Evolutionary conservation across 2,113 vertebrate species (phyloP).

Genomic region (Cranoglanis bouderius): DNA sequence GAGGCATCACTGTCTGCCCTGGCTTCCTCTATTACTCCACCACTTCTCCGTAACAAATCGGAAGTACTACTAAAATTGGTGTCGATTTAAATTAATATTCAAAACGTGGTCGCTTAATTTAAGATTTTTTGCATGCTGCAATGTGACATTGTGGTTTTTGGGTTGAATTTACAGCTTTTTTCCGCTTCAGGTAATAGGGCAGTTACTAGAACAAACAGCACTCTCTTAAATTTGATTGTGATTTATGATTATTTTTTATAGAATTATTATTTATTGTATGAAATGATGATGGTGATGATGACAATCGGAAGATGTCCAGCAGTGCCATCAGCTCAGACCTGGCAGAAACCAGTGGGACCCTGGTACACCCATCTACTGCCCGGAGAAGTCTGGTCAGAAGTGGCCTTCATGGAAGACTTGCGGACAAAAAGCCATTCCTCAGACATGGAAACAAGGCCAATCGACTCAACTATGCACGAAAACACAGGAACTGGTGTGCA

Average conservation of each 20-base stretch:
- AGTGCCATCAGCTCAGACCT: too few relatives aligned
- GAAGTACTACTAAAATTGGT: constrained; percentile 21
- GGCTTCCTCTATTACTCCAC: constrained; percentile 37
- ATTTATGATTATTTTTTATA: not conserved
- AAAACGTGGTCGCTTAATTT: not conserved
- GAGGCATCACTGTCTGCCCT: constrained; percentile 15
- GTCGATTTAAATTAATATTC: not conserved
- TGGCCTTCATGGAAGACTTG: too few relatives aligned
- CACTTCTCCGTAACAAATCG: constrained; percentile 33
- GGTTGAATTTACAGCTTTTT: not conserved
- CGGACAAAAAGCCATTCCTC: too few relatives aligned
- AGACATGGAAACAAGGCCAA: too few relatives aligned
- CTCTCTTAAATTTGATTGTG: not conserved
- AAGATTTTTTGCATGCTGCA: not conserved
- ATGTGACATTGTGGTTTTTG: not conserved
- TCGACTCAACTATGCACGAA: too few relatives aligned
- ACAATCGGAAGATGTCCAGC: too few relatives aligned
- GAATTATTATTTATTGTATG: not conserved
- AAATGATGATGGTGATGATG: too few relatives aligned
- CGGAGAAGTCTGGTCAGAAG: too few relatives aligned
- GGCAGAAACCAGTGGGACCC: too few relatives aligned
- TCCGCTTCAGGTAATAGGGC: not conserved
- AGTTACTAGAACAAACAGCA: not conserved
- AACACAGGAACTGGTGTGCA: too few relatives aligned
- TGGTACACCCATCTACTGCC: too few relatives aligned